These are phyloP conservation scores for Urocolius indicus DNA, from an alignment of 2,113 vertebrate species.

Conservation along the genomic window DNA sequence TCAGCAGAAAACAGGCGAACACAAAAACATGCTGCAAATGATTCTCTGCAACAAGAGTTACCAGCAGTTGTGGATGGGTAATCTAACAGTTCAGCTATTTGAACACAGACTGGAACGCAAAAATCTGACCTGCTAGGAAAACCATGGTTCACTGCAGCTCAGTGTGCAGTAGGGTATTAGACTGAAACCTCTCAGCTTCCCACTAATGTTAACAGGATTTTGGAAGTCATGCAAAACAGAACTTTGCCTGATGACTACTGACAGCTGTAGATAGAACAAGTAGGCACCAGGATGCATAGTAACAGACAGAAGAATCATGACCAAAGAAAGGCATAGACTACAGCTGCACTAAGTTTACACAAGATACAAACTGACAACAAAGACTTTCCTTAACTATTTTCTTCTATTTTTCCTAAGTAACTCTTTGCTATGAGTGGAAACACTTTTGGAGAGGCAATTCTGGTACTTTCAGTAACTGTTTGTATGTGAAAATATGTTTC, in stretches of 20 bases:
- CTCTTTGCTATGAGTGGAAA: neutral
- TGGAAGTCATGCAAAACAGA: neutral
- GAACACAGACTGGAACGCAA: neutral
- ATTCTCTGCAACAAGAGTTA: constrained; percentile 81
- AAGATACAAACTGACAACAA: neutral
- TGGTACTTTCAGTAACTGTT: neutral
- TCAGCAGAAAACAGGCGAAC: constrained; percentile 78
- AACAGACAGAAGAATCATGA: neutral
- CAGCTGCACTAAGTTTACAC: neutral
- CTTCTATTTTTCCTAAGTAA: neutral
- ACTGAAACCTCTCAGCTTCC: neutral
- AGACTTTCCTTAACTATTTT: neutral
- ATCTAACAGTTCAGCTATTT: neutral
- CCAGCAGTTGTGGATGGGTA: constrained; percentile 84
- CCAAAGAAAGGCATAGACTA: neutral
- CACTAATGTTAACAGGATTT: neutral
- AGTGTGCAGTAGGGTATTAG: neutral
- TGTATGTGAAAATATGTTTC: neutral
- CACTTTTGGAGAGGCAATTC: neutral
- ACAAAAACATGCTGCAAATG: constrained; percentile 82
- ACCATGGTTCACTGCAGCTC: neutral
- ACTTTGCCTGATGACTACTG: neutral
- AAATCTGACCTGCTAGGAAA: neutral
- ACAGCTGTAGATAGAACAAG: neutral
- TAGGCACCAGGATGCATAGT: neutral